A percentile compares a stretch with the other conserved stretches of the same genome.
phyloP scores from a whole-genome alignment of 2,797 vertebrate species.

The Coccyzus lansbergi region DNA sequence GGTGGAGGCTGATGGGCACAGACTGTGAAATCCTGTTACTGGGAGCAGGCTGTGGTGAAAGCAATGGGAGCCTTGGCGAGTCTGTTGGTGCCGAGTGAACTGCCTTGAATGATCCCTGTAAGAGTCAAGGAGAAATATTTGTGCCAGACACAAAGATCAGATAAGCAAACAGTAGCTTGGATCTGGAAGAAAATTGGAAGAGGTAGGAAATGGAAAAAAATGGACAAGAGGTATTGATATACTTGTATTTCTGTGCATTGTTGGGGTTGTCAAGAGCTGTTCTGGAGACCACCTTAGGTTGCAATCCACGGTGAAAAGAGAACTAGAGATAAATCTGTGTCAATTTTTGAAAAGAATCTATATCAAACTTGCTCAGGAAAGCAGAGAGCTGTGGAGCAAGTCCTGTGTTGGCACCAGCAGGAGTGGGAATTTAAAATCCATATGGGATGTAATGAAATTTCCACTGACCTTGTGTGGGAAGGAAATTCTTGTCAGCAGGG shows the following conservation, averaged over 20 bases:
- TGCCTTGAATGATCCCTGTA: background rate
- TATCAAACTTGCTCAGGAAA: background rate
- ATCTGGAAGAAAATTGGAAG: background rate
- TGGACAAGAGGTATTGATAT: background rate
- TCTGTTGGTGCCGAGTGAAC: background rate
- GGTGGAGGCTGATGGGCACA: background rate
- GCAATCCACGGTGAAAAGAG: background rate
- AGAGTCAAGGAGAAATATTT: background rate
- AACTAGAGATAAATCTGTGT: background rate
- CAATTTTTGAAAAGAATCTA: background rate
- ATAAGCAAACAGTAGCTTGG: background rate
- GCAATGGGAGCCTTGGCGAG: accelerated
- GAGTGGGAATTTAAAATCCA: slow-evolving; percentile 11
- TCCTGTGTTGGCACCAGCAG: slow-evolving; percentile 2
- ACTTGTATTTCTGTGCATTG: background rate
- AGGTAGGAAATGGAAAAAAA: background rate
- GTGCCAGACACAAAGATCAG: background rate
- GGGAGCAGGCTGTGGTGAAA: background rate
- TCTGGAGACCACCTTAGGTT: background rate
- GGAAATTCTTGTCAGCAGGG: background rate
- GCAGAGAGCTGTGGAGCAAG: background rate
- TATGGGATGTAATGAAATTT: background rate
- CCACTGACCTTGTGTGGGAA: slow-evolving; percentile 36
- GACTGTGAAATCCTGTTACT: accelerated
- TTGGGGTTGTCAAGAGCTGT: background rate